Conservation (phyloP, 2,888 invertebrate genomes). For the Chrysotoxum bicinctum region DNA sequence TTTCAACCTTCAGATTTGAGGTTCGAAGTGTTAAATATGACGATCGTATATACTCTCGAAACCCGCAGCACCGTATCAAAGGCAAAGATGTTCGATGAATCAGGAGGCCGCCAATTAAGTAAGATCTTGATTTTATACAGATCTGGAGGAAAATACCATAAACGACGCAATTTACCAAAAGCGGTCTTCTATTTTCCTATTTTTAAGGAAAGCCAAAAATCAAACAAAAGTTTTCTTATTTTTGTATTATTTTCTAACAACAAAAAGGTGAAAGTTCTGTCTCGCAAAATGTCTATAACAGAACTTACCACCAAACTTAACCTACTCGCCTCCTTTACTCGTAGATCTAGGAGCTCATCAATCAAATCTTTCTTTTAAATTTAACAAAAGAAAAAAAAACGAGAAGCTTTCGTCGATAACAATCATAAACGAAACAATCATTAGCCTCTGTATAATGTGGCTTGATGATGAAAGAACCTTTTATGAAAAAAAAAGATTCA, state of each 20-base stretch:
- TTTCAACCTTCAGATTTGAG: no score
- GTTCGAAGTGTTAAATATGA: no score
- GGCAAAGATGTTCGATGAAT: no score
- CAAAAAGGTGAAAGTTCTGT: slow-evolving; percentile 50
- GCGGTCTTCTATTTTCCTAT: no score
- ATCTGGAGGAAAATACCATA: no score
- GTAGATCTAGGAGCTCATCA: slow-evolving; percentile 32
- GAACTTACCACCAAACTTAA: background rate
- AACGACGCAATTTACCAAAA: no score
- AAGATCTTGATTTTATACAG: no score
- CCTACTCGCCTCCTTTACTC: no score
- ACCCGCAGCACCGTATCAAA: no score
- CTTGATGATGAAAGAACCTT: slow-evolving; percentile 55
- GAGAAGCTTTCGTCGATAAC: slow-evolving; percentile 59
- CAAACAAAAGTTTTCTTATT: background rate
- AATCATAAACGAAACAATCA: slow-evolving; percentile 63
- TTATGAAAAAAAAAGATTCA: slow-evolving; percentile 10
- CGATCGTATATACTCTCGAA: no score
- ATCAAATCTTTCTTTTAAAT: slow-evolving; percentile 42
- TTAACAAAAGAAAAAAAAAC: slow-evolving; percentile 9
- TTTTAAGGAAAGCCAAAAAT: no score
- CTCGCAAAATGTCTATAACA: background rate
- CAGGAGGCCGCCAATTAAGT: no score
- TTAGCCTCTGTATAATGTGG: slow-evolving; percentile 51
- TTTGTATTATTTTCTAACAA: background rate